phyloP scores from a whole-genome alignment of 2,113 vertebrate genomes.

The Tauraco erythrolophus region DNA sequence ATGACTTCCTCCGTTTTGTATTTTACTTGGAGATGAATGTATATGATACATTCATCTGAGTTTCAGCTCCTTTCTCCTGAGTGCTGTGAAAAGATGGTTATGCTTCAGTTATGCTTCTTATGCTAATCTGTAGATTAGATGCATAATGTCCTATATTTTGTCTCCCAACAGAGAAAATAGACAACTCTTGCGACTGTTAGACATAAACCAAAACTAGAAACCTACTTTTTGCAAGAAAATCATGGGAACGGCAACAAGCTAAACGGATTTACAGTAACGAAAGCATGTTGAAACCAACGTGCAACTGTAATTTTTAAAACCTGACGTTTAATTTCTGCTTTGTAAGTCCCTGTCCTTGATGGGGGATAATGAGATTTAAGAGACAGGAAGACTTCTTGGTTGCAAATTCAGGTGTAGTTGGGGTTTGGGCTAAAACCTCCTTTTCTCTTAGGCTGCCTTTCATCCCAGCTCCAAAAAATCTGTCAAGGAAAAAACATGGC shows the following conservation, averaged over 20 bases:
- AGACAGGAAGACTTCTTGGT: not conserved
- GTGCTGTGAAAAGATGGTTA: not conserved
- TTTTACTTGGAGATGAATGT: not conserved
- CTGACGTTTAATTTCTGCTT: not conserved
- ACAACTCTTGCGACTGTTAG: not conserved
- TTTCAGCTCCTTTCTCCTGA: not conserved
- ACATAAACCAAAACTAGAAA: not conserved
- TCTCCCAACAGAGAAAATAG: not conserved
- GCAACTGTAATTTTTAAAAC: not conserved
- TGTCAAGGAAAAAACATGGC: not conserved
- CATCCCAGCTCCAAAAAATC: not conserved
- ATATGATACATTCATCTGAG: not conserved
- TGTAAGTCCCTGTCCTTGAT: not conserved
- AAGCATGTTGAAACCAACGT: not conserved
- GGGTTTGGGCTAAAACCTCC: not conserved
- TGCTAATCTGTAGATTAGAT: conserved; percentile 26
- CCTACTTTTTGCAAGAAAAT: not conserved
- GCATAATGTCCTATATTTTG: conserved; percentile 11
- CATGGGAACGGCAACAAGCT: not conserved
- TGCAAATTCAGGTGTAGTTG: not conserved
- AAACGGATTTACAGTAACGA: not conserved
- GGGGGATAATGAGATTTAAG: not conserved
- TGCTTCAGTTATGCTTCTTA: not conserved
- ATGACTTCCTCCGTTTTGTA: not conserved
- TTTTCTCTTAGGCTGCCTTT: not conserved